Percentiles rank a stretch among this genome's conserved stretches.
These are phyloP conservation scores for Tringa solitaria DNA, from an alignment of 2,113 vertebrate genomes.

Conservation along the genomic window DNA sequence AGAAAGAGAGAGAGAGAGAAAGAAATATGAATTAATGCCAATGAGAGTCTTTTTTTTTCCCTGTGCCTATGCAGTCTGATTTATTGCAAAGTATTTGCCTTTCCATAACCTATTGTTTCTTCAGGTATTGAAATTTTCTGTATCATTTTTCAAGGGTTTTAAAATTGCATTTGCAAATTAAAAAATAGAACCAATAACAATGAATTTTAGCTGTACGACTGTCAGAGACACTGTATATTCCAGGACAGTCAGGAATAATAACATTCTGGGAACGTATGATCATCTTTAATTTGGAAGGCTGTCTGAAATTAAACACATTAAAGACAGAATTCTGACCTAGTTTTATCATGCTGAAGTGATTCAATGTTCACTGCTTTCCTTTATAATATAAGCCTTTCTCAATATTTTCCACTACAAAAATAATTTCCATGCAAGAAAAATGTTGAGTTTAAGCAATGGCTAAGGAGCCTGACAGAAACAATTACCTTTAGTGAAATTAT, in stretches of 20 bases:
- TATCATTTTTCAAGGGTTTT: slow-evolving; percentile 56
- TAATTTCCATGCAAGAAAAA: neutral
- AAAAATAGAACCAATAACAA: slow-evolving; percentile 30
- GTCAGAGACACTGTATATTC: neutral
- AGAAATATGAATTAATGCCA: neutral
- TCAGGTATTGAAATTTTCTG: slow-evolving; percentile 62
- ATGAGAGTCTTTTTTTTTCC: neutral
- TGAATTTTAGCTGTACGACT: neutral
- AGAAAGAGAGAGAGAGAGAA: too few species aligned
- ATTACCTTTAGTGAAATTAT: neutral
- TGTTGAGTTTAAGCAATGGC: neutral
- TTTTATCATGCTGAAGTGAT: neutral
- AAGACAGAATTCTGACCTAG: slow-evolving; percentile 7
- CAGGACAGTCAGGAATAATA: slow-evolving; percentile 10
- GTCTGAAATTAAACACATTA: slow-evolving; percentile 37
- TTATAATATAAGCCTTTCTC: neutral
- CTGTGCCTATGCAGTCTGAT: slow-evolving; percentile 54
- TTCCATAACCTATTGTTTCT: slow-evolving; percentile 58
- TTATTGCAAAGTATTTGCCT: slow-evolving; percentile 60
- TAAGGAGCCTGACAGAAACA: slow-evolving; percentile 8
- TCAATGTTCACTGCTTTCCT: neutral
- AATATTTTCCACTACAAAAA: neutral
- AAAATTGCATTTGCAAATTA: slow-evolving; percentile 45
- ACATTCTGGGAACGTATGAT: neutral
- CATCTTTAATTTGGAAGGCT: slow-evolving; percentile 44